These are phyloP conservation scores for Acanthiza pusilla DNA, from an alignment of 2,797 vertebrate species.

Conservation along the genomic window DNA sequence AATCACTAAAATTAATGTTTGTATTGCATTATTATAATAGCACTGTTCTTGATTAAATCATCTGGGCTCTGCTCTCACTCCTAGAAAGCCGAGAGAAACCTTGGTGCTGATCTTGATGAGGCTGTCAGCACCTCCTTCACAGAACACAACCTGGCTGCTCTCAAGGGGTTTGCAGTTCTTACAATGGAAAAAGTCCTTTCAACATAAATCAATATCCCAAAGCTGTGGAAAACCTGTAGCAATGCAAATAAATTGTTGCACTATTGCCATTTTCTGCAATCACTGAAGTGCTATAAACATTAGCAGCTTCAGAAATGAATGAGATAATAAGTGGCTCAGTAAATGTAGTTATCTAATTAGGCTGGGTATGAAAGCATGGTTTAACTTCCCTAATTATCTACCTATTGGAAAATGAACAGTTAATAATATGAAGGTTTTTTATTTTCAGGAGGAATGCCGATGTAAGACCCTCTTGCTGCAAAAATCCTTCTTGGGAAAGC, in stretches of 20 bases:
- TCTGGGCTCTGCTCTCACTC: background rate
- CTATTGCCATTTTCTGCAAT: background rate
- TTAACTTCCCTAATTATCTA: background rate
- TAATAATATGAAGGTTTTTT: background rate
- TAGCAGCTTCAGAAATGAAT: background rate
- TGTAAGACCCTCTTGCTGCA: background rate
- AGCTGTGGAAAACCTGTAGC: background rate
- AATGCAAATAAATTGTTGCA: background rate
- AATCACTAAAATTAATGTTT: constrained; percentile 29
- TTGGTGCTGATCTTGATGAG: background rate
- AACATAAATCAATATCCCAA: constrained; percentile 4
- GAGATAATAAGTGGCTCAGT: background rate
- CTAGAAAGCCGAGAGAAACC: background rate
- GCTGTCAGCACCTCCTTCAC: background rate
- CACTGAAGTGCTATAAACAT: background rate
- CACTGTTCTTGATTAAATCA: background rate
- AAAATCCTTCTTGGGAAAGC: background rate
- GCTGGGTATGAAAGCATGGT: background rate
- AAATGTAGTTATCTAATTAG: background rate
- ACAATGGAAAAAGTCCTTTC: background rate
- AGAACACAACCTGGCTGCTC: background rate
- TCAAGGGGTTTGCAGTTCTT: background rate
- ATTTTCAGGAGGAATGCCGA: background rate
- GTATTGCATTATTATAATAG: background rate
- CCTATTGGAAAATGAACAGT: background rate